A percentile compares a stretch with the other conserved stretches of the same genome.
Evolutionary conservation across 2,113 vertebrate genomes (phyloP).

Genomic region (Panthera tigris): DNA sequence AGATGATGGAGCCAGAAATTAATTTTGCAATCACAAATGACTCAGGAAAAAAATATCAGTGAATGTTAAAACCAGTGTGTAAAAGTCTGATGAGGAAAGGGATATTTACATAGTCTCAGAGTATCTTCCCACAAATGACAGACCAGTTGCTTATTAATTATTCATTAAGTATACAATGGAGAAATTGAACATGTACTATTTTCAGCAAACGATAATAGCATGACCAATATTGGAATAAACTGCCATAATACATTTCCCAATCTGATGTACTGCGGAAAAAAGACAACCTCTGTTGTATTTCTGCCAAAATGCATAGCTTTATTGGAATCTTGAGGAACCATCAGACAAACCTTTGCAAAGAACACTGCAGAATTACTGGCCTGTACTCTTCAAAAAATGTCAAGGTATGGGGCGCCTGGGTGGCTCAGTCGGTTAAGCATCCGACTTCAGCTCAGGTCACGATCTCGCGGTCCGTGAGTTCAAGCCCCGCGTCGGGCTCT

Average conservation of each 20-base stretch:
- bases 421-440: no score
- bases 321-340: constrained; percentile 13
- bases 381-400: neutral
- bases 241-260: neutral
- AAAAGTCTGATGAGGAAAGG: constrained; percentile 52
- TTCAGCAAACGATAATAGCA: neutral
- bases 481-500: no score
- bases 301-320: neutral
- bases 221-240: neutral
- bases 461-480: no score
- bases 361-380: neutral
- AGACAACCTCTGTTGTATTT: neutral
- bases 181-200: constrained; percentile 18
- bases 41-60: constrained; percentile 30
- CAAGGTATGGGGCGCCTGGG: neutral
- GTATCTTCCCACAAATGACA: constrained; percentile 19
- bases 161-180: constrained; percentile 40
- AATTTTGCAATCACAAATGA: constrained; percentile 52
- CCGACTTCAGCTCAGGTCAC: no score
- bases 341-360: constrained; percentile 26
- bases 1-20: neutral
- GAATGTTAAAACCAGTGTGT: constrained; percentile 20
- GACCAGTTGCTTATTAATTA: constrained; percentile 38
- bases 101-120: constrained; percentile 47
- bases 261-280: neutral